phyloP scores from a whole-genome alignment of 2,113 vertebrate genomes.

The Ciconia stormi region DNA sequence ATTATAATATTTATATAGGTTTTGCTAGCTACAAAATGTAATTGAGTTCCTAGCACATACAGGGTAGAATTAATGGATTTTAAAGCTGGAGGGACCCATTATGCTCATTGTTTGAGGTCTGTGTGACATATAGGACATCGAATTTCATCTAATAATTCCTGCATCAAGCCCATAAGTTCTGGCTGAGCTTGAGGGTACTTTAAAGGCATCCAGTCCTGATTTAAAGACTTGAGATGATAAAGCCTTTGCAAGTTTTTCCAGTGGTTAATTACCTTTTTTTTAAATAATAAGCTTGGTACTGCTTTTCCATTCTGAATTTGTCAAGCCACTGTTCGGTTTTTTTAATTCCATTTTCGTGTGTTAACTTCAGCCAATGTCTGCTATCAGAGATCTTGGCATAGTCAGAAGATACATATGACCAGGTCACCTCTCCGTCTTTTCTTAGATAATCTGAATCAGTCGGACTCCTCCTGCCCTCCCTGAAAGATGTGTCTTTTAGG shows the following conservation, averaged over 20 bases:
- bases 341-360: not conserved
- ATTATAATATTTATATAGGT: not conserved
- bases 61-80: not conserved
- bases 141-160: conserved; percentile 7
- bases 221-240: not conserved
- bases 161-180: not conserved
- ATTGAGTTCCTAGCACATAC: not conserved
- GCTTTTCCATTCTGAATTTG: not conserved
- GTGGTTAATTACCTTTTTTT: not conserved
- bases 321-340: not conserved
- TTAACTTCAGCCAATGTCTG: not conserved
- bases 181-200: not conserved
- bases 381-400: not conserved
- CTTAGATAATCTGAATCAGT: not conserved
- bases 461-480: not conserved
- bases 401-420: not conserved
- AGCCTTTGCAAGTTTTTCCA: not conserved
- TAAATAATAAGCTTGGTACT: not conserved
- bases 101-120: not conserved
- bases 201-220: not conserved
- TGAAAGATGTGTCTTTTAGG: not conserved
- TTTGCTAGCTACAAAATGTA: not conserved
- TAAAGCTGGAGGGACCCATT: not conserved
- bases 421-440: not conserved
- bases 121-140: not conserved